These are phyloP conservation scores for Callimorpha dominula DNA, from an alignment of 2,888 invertebrate species.

Conservation along the genomic window DNA sequence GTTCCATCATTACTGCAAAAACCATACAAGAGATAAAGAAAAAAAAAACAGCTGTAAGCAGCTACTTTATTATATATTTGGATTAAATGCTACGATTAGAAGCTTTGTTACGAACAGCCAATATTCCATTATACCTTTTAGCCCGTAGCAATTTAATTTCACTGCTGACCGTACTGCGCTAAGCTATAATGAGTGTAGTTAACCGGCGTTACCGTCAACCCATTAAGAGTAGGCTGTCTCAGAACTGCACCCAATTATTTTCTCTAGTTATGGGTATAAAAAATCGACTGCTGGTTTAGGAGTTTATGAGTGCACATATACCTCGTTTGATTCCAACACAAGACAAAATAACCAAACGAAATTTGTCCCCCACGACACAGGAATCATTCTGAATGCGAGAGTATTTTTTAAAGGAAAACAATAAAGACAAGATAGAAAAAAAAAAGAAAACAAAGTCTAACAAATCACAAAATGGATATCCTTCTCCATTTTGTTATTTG, in stretches of 20 bases:
- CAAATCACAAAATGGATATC: background rate
- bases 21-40: background rate
- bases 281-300: background rate
- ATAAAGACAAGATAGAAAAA: no score
- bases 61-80: background rate
- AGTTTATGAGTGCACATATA: background rate
- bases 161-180: constrained; percentile 38
- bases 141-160: constrained; percentile 39
- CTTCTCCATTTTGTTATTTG: background rate
- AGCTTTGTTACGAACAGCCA: background rate
- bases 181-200: constrained; percentile 54
- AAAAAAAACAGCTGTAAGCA: background rate
- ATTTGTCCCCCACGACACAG: no score
- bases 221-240: constrained; percentile 54
- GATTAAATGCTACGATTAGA: constrained; percentile 1
- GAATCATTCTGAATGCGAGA: no score
- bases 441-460: background rate
- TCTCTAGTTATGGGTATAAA: constrained; percentile 7
- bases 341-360: no score
- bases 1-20: background rate
- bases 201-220: constrained; percentile 44
- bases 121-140: constrained; percentile 19
- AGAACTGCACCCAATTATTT: constrained; percentile 58
- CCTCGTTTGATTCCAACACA: background rate
- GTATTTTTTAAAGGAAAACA: no score